Conservation (phyloP, 1,140 invertebrate genomes). For the Lordiphosa stackelbergi region DNA sequence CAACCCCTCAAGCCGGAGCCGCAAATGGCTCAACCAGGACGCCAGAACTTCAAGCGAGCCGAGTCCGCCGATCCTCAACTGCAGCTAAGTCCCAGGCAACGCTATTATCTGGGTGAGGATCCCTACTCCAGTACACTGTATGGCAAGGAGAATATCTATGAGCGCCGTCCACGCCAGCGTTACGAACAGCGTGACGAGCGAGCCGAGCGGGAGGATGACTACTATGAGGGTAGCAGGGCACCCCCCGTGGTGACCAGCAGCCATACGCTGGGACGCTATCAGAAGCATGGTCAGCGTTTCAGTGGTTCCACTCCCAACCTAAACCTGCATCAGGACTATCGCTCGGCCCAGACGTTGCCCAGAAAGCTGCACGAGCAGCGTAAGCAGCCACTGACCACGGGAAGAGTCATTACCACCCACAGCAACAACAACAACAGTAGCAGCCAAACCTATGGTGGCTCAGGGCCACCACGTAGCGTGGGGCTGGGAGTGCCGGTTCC, state of each 20-base stretch:
- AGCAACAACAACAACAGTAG: background rate
- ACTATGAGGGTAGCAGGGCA: constrained; percentile 35
- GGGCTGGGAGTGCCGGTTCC: background rate
- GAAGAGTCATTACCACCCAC: background rate
- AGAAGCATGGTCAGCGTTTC: constrained; percentile 84
- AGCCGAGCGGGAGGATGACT: constrained; percentile 45
- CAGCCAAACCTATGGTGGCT: constrained; percentile 6
- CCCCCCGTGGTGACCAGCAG: constrained; percentile 27
- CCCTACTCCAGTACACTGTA: constrained; percentile 88
- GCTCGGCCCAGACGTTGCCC: constrained; percentile 88
- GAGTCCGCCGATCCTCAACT: constrained; percentile 54
- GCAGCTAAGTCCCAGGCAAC: constrained; percentile 80
- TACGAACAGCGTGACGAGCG: constrained; percentile 26
- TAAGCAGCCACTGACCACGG: constrained; percentile 4
- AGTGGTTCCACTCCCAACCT: constrained; percentile 71
- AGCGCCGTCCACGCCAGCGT: constrained; percentile 71
- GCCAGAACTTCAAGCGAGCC: constrained; percentile 35
- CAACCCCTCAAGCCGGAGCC: constrained; percentile 30
- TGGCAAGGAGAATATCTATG: constrained; percentile 87
- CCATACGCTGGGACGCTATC: constrained; percentile 86
- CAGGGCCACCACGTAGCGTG: background rate
- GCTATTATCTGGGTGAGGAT: constrained; percentile 90
- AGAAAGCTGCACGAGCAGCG: constrained; percentile 81
- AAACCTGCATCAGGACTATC: constrained; percentile 79
- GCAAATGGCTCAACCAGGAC: constrained; percentile 1